Evolutionary conservation across 2,113 vertebrate genomes (phyloP), one percentile per base, ranked within the genome.

Genomic region (Sclerurus mexicanus): DNA sequence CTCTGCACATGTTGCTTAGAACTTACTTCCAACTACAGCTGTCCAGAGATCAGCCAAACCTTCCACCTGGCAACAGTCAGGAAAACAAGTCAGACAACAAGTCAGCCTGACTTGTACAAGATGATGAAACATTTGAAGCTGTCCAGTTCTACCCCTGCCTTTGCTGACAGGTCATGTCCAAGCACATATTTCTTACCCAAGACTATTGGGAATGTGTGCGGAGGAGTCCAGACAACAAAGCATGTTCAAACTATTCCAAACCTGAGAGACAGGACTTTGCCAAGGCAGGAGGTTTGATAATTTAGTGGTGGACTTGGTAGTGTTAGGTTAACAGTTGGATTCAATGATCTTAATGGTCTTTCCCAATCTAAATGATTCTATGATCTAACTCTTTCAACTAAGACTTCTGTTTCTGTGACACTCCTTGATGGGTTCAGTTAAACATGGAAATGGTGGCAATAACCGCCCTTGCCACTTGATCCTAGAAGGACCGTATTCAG

Each of bases 91-190:
- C 47, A 72, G 56, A 44, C 64, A 71, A 73, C 4, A 30, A 33
- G 33, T 35, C 66, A 67, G 30, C 24, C 42, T 79, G 59, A 85
- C 33, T 74, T 85, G 40, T 16, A 39, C 24, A 46, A 47, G 24
- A 46, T 9, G 7, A 49, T 0, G 1, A 42, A 40, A 35, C 1
- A 0, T 69, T 58, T 50, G 42, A 75, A 80, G 24, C 15, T 35
- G 42, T 28, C 10, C 24, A 12, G 33, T 46, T 85, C 49, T 44
- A 40, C 21, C 37, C 21, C 30, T 85, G 33, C 17, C 53, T 68
- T 62, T 85, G 53, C 60, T 80, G 47, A 62, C 47, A 44, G 47
- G 47, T 56, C 47, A 89, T 0, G 3, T 28, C 56, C 37, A 89
- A 52, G 28, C 17, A 46, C 33, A 44, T 0, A 1, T 80, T 67